A percentile compares a stretch with the other conserved stretches of the same genome.
Evolutionary conservation across 1,140 invertebrate genomes (phyloP).

Genomic region (Ceratitis capitata): DNA sequence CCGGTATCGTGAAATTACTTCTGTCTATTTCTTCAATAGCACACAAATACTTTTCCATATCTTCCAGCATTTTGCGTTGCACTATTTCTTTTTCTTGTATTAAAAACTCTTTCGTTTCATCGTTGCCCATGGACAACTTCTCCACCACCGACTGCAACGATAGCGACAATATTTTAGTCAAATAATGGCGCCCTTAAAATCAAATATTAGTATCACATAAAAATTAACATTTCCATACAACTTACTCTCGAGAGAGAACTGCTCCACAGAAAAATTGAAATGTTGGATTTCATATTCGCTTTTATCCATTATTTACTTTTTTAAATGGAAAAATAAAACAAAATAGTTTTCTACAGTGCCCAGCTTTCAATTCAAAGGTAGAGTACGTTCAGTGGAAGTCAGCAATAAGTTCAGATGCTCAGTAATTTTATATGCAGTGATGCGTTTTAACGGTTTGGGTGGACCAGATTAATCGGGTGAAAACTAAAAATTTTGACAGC

Average conservation of each 20-base stretch:
- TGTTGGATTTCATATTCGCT: slow-evolving; percentile 50
- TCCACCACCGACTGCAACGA: slow-evolving; percentile 47
- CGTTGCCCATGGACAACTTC: slow-evolving; percentile 48
- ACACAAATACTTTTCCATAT: slow-evolving; percentile 44
- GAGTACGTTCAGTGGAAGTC: background rate
- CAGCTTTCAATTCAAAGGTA: background rate
- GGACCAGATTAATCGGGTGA: no score
- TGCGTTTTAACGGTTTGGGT: no score
- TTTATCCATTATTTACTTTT: slow-evolving; percentile 29
- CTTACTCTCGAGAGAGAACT: slow-evolving; percentile 53
- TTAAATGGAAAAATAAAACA: background rate
- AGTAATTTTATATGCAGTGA: no score
- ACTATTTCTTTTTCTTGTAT: slow-evolving; percentile 43
- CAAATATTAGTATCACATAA: background rate
- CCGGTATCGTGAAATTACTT: slow-evolving; percentile 50
- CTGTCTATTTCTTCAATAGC: slow-evolving; percentile 45
- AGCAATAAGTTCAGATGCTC: no score
- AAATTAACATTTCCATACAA: background rate
- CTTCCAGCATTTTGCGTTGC: slow-evolving; percentile 39
- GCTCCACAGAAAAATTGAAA: slow-evolving; percentile 54
- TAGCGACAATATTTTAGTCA: slow-evolving; percentile 42
- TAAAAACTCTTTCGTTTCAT: slow-evolving; percentile 45
- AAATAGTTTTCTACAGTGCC: background rate
- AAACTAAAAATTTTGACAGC: no score
- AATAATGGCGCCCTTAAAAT: slow-evolving; percentile 45